Percentiles rank a stretch among this genome's conserved stretches.
These are phyloP conservation scores for Caracal caracal DNA, from an alignment of 2,113 vertebrate genomes.

Conservation along the genomic window DNA sequence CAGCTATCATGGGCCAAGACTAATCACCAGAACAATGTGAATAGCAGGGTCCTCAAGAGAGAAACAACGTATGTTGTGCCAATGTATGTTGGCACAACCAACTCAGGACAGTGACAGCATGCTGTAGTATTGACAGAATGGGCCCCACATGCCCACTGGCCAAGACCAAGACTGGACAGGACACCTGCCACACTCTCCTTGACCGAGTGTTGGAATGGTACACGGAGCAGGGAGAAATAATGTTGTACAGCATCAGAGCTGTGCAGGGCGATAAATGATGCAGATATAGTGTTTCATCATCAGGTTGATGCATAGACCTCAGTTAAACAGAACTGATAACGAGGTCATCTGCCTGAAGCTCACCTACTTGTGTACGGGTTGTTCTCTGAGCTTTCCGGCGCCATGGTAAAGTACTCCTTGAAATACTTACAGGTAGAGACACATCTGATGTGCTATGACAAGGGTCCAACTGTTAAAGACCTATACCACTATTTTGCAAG, in stretches of 20 bases:
- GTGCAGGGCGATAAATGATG: background rate
- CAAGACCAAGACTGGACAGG: background rate
- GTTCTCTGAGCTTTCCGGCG: background rate
- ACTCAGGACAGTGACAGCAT: background rate
- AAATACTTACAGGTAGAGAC: background rate
- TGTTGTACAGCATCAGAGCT: background rate
- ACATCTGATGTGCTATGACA: background rate
- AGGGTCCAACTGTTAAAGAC: background rate
- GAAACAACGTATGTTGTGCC: background rate
- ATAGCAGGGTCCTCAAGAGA: background rate
- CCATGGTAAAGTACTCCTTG: background rate
- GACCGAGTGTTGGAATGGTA: background rate
- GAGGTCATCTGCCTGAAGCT: background rate
- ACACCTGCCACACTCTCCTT: no score
- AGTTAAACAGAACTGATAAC: background rate
- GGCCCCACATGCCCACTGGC: background rate
- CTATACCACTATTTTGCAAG: background rate
- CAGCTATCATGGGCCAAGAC: background rate
- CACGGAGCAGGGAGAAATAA: background rate
- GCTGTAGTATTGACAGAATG: background rate
- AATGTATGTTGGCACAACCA: no score
- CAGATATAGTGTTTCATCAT: background rate
- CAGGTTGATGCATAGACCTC: background rate
- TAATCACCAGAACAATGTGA: background rate
- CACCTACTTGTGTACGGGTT: background rate